A percentile compares a stretch with the other conserved stretches of the same genome.
phyloP scores from a whole-genome alignment of 2,113 vertebrate species.

The Pelmatolapia mariae region DNA sequence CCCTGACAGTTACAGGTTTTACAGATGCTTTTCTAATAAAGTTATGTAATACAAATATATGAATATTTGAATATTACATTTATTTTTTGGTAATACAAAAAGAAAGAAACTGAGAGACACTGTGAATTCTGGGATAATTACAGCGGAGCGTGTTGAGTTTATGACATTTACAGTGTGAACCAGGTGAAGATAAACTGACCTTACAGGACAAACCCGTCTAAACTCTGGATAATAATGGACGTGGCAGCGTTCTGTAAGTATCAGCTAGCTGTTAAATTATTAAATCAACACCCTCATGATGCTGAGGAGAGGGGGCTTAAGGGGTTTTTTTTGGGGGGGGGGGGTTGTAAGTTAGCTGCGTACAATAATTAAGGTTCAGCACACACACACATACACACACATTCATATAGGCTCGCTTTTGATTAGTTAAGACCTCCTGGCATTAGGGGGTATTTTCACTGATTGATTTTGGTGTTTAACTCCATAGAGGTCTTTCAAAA shows the following conservation, averaged over 20 bases:
- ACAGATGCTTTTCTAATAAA: background rate
- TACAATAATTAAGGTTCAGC: too few species aligned
- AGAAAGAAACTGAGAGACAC: background rate
- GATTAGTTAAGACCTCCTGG: background rate
- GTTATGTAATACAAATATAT: background rate
- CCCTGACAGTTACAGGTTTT: background rate
- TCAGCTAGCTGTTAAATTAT: background rate
- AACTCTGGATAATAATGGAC: background rate
- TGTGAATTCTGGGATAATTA: background rate
- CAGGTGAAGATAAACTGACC: background rate
- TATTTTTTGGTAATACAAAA: background rate
- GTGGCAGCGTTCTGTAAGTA: background rate
- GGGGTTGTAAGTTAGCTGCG: background rate
- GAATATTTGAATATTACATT: background rate
- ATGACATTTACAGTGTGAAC: background rate
- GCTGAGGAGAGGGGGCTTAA: background rate
- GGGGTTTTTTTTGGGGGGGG: background rate
- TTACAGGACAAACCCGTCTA: background rate
- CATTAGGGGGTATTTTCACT: background rate
- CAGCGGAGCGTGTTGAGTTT: background rate
- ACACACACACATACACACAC: too few species aligned
- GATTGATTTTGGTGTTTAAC: background rate
- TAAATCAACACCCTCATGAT: background rate
- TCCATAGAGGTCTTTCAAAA: background rate
- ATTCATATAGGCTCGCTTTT: background rate